Conservation (phyloP, 2,797 vertebrate species). For the Pipistrellus pygmaeus region DNA sequence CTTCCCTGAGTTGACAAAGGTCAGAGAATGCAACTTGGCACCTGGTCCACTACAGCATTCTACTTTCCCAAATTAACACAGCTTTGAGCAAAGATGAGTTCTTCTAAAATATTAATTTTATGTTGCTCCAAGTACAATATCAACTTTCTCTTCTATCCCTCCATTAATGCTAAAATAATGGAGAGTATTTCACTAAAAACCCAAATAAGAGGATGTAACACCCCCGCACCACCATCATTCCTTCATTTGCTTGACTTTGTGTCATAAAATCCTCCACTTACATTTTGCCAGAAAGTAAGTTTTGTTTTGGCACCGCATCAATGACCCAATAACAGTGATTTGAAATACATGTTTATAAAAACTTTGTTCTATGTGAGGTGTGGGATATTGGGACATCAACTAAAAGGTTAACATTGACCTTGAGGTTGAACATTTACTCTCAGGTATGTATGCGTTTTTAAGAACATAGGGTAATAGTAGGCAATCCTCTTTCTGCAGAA, state of each 20-base stretch:
- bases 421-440: not conserved
- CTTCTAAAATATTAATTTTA: not conserved
- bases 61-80: not conserved
- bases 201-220: not conserved
- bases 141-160: not conserved
- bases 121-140: not conserved
- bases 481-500: not conserved
- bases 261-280: not conserved
- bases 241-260: not conserved
- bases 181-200: not conserved
- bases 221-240: not conserved
- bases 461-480: not conserved
- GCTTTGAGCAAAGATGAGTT: conserved; percentile 4
- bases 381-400: not conserved
- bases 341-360: not conserved
- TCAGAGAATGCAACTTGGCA: not conserved
- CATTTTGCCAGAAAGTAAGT: not conserved
- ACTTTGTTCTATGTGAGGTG: not conserved
- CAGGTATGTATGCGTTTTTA: not conserved
- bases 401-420: not conserved
- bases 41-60: not conserved
- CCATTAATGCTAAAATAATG: conserved; percentile 20
- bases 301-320: not conserved
- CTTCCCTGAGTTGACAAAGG: not conserved
- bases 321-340: not conserved